These are phyloP conservation scores for Otolemur crassicaudatus DNA, from an alignment of 2,797 vertebrate species.

Conservation along the genomic window DNA sequence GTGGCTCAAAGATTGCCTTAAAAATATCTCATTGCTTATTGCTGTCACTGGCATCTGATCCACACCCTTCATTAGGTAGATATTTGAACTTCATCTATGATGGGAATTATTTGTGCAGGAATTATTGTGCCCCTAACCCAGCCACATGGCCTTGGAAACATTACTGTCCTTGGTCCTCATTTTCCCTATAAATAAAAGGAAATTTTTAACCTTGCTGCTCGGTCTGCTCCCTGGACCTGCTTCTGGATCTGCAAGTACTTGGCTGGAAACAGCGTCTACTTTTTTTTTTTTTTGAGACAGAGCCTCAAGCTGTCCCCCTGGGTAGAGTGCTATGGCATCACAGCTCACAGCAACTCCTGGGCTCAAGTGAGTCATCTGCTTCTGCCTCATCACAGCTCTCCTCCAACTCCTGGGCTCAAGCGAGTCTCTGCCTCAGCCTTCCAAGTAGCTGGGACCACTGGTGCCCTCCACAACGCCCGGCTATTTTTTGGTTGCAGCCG, in stretches of 20 bases:
- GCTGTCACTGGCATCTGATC: constrained; percentile 53
- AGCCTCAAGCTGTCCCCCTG: too few species aligned
- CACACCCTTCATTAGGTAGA: neutral
- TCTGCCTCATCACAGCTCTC: too few species aligned
- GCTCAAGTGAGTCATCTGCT: too few species aligned
- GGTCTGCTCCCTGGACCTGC: neutral
- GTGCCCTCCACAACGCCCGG: too few species aligned
- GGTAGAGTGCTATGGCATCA: too few species aligned
- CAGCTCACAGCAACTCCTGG: too few species aligned
- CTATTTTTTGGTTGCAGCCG: too few species aligned
- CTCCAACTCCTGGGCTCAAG: too few species aligned
- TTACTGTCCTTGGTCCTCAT: neutral
- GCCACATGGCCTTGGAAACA: neutral
- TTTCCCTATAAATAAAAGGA: neutral
- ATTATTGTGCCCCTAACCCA: neutral
- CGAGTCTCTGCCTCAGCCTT: too few species aligned
- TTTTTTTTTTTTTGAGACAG: too few species aligned
- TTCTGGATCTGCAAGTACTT: neutral
- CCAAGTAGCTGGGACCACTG: too few species aligned
- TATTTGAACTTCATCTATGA: neutral
- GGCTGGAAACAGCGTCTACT: too few species aligned
- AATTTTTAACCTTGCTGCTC: neutral
- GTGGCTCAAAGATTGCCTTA: constrained; percentile 75
- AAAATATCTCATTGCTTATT: constrained; percentile 66
- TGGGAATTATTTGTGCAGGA: neutral